Base-by-base conservation (phyloP, 2,797 vertebrate species). In the Dallia pectoralis region DNA sequence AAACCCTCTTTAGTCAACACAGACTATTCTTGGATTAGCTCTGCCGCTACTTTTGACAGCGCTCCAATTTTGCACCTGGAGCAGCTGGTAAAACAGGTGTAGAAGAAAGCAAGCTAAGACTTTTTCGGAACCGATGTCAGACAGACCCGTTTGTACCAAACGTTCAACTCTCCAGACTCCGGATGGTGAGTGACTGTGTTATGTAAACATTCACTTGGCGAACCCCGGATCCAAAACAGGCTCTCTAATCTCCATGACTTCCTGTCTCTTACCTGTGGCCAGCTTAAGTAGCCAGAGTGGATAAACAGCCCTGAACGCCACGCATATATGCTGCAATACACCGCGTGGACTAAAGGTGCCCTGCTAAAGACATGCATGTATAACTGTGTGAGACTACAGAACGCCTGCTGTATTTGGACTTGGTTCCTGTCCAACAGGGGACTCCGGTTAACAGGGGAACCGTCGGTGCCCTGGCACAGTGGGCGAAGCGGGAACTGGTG, bases 1-100 rank as follows among this genome's bases (percentile, higher is more conserved):
- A 84, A 81, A 74, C 18, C n/a, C 69, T 44, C 56, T 44, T 79
- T 40, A 51, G 69, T 82, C 62, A 77, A 62, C 36, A 29, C 40
- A 47, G 51, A 27, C 53, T 76, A 76, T 78, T 77, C 77, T n/a
- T 65, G 19, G 48, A 61, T 73, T 71, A 78, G 53, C 48, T 30
- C 25, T 61, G 14, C 19, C 29, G 68, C 63, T 72, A 32, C 25
- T 59, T 27, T 25, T 27, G 25, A 70, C 71, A 78, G 65, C 19
- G 12, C 33, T 67, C n/a, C 27, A 66, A n/a, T 15, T 66, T 63
- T 33, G 49, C 48, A 73, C 49, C 65, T 66, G 48, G 30, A n/a
- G 33, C 33, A 12, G n/a, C 36, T 22, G 25, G 15, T 64, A 56
- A 19, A 25, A 15, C 70, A 64, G 22, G 47, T 47, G n/a, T 25